Conservation (phyloP, 2,113 vertebrate genomes). For the Delphinus delphis region DNA sequence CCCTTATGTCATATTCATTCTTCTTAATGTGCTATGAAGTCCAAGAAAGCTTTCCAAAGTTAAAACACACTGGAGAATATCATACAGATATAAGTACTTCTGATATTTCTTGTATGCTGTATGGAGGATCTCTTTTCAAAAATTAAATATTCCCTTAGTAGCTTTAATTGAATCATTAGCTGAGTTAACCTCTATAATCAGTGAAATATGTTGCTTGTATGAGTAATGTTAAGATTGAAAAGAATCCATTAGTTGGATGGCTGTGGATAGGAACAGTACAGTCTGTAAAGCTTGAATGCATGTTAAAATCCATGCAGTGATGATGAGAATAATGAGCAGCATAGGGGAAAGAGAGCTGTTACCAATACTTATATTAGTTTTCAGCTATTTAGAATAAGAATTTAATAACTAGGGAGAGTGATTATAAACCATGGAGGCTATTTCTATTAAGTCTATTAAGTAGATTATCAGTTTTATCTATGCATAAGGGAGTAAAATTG, state of each 20-base stretch:
- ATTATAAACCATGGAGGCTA: not conserved
- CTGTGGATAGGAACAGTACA: not conserved
- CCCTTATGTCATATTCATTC: not conserved
- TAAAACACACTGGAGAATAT: not conserved
- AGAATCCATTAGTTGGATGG: conserved; percentile 28
- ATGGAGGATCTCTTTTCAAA: not conserved
- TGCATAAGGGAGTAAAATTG: not conserved
- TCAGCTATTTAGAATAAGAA: not conserved
- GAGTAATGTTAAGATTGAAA: conserved; percentile 19
- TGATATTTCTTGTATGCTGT: not conserved
- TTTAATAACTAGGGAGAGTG: not conserved
- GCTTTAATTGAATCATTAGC: not conserved
- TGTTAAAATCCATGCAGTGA: not conserved
- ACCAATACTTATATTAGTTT: not conserved
- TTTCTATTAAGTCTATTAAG: not conserved
- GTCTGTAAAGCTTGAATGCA: not conserved
- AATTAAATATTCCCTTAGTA: conserved; percentile 25
- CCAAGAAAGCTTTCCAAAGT: not conserved
- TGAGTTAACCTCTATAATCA: not conserved
- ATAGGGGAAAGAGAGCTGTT: not conserved
- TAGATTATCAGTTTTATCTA: not conserved
- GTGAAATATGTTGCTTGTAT: conserved; percentile 9
- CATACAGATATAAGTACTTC: not conserved
- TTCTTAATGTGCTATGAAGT: conserved; percentile 12
- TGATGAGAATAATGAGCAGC: not conserved